A percentile compares a stretch with the other conserved stretches of the same genome.
These are phyloP conservation scores for Andrena bicolor DNA, from an alignment of 2,888 invertebrate species.

Conservation along the genomic window DNA sequence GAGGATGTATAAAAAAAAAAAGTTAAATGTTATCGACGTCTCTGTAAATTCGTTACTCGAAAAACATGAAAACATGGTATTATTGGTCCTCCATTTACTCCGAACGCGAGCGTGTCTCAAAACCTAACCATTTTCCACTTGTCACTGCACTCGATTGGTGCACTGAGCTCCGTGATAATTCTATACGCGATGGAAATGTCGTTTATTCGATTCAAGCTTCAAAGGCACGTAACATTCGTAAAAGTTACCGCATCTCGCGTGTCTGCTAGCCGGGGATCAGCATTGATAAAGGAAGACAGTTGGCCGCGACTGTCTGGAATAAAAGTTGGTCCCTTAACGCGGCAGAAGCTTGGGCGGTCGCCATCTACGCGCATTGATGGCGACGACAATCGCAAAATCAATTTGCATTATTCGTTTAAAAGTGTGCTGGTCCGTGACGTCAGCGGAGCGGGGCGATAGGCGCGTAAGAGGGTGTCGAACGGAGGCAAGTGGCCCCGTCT, in stretches of 20 bases:
- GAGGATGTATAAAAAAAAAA: constrained; percentile 19
- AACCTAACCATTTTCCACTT: constrained; percentile 25
- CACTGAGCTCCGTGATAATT: not conserved
- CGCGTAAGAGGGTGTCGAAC: constrained; percentile 79
- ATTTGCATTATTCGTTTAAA: constrained; percentile 82
- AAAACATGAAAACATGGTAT: constrained; percentile 17
- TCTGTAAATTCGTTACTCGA: constrained; percentile 26
- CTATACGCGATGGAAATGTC: not conserved
- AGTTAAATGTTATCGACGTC: constrained; percentile 40
- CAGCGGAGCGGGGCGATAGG: constrained; percentile 69
- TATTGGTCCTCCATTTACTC: constrained; percentile 12
- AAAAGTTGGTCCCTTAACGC: constrained; percentile 29
- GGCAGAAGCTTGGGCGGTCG: constrained; percentile 30
- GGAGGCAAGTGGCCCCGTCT: constrained; percentile 75
- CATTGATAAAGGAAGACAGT: not conserved
- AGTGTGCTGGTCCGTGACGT: constrained; percentile 78
- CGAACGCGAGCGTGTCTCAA: constrained; percentile 8
- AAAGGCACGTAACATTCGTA: not conserved
- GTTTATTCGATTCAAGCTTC: constrained; percentile 10
- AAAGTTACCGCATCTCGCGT: not conserved
- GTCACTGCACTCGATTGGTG: not conserved
- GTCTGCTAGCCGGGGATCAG: not conserved
- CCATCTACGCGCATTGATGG: constrained; percentile 57
- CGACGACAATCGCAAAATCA: constrained; percentile 80
- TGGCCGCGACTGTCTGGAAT: constrained; percentile 31